These are phyloP conservation scores for Phytoseiulus persimilis DNA, from an alignment of 2,888 invertebrate genomes.

Conservation along the genomic window DNA sequence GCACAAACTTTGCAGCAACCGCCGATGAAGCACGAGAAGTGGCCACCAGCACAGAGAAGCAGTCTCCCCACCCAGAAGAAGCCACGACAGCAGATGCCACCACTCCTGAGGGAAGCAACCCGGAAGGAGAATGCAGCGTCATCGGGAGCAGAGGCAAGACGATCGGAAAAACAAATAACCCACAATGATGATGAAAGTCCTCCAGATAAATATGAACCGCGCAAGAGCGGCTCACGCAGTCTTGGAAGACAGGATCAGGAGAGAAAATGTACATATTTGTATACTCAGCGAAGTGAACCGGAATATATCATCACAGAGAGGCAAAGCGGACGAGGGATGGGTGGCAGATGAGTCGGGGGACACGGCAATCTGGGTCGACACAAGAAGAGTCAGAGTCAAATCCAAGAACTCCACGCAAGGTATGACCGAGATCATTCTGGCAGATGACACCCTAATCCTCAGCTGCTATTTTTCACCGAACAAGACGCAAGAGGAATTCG, in stretches of 20 bases:
- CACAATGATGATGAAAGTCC: neutral
- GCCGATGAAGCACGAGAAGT: neutral
- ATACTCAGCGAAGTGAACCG: neutral
- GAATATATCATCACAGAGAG: neutral
- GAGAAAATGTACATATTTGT: neutral
- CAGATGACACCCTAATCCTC: neutral
- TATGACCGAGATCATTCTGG: neutral
- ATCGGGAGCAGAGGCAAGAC: neutral
- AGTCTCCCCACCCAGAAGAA: too few species aligned
- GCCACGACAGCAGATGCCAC: neutral
- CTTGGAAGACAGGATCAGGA: neutral
- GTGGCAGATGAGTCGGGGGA: neutral
- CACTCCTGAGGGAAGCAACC: too few species aligned
- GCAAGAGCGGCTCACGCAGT: neutral
- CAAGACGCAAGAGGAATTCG: neutral
- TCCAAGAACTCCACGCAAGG: neutral
- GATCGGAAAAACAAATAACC: neutral
- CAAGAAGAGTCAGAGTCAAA: neutral
- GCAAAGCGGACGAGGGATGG: neutral
- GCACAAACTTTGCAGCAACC: neutral
- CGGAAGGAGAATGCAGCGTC: neutral
- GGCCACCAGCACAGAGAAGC: neutral
- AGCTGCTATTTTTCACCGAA: neutral
- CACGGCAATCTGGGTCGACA: too few species aligned
- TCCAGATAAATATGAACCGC: neutral